Evolutionary conservation across 2,888 invertebrate species (phyloP).

Genomic region (Poecilobothrus nobilitatus): DNA sequence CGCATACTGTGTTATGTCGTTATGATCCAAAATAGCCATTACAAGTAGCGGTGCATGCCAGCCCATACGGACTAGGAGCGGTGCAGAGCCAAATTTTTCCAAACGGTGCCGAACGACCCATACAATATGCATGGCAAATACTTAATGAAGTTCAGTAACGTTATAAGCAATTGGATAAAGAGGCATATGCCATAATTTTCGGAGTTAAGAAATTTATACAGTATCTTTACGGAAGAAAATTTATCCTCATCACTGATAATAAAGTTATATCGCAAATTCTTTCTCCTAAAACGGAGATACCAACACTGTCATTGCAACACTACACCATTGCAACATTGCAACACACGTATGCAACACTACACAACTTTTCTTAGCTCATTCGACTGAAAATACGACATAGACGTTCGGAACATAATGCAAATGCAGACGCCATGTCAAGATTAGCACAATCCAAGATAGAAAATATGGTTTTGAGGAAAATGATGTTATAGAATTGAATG

Average conservation of each 20-base stretch:
- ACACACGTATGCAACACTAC: slow-evolving; percentile 18
- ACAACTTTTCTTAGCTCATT: slow-evolving; percentile 22
- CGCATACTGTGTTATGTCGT: slow-evolving; percentile 26
- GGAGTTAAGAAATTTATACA: slow-evolving; percentile 37
- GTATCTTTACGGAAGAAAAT: slow-evolving; percentile 36
- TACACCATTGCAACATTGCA: too few species aligned
- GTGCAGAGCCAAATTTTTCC: slow-evolving; percentile 32
- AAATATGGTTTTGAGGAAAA: slow-evolving; percentile 14
- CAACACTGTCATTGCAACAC: slow-evolving; percentile 30
- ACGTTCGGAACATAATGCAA: slow-evolving; percentile 21
- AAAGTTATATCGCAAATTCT: slow-evolving; percentile 30
- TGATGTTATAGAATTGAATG: slow-evolving; percentile 19
- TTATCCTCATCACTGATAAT: slow-evolving; percentile 35
- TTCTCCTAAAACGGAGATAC: slow-evolving; percentile 26
- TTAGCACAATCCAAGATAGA: slow-evolving; percentile 17
- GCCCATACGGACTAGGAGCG: slow-evolving; percentile 28
- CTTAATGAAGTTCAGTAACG: slow-evolving; percentile 28
- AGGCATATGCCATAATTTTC: slow-evolving; percentile 35
- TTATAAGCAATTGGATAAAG: slow-evolving; percentile 29
- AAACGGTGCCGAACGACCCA: slow-evolving; percentile 35
- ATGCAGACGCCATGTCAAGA: slow-evolving; percentile 24
- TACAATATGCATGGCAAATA: slow-evolving; percentile 35
- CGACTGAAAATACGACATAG: slow-evolving; percentile 22
- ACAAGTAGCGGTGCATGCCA: slow-evolving; percentile 28
- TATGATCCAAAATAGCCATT: slow-evolving; percentile 29